Evolutionary conservation across 2,797 vertebrate genomes (phyloP).

Genomic region (Masticophis lateralis): DNA sequence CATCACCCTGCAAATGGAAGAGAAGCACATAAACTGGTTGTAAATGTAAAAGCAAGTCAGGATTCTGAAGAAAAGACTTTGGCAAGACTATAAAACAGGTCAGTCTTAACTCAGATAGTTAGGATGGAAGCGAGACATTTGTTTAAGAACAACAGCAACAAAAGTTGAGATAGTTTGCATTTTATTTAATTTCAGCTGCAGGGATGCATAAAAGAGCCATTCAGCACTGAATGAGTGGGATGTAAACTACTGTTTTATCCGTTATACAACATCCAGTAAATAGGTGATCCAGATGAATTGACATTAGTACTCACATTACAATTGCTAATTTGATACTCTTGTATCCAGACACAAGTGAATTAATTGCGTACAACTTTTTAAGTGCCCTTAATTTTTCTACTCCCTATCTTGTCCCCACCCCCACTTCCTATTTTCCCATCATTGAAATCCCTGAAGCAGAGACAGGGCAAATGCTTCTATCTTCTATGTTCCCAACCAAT

Average conservation of each 20-base stretch:
- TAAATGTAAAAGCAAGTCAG: constrained; percentile 3
- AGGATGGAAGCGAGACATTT: background rate
- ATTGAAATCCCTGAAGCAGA: background rate
- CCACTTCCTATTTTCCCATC: background rate
- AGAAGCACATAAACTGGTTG: constrained; percentile 5
- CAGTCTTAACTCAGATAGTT: background rate
- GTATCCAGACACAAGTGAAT: background rate
- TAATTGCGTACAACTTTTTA: background rate
- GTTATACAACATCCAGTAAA: background rate
- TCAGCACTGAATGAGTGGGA: background rate
- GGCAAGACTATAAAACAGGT: background rate
- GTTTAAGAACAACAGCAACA: background rate
- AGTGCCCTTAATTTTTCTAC: background rate
- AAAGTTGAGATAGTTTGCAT: background rate
- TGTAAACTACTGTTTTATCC: background rate
- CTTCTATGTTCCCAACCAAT: background rate
- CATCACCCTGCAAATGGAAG: background rate
- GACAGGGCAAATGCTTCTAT: background rate
- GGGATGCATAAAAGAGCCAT: background rate
- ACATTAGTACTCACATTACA: background rate
- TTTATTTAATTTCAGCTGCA: background rate
- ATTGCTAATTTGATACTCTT: background rate
- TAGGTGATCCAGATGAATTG: background rate
- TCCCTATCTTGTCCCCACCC: background rate
- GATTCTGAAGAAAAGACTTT: background rate